phyloP scores from a whole-genome alignment of 2,113 vertebrate species.

The Athene cunicularia region DNA sequence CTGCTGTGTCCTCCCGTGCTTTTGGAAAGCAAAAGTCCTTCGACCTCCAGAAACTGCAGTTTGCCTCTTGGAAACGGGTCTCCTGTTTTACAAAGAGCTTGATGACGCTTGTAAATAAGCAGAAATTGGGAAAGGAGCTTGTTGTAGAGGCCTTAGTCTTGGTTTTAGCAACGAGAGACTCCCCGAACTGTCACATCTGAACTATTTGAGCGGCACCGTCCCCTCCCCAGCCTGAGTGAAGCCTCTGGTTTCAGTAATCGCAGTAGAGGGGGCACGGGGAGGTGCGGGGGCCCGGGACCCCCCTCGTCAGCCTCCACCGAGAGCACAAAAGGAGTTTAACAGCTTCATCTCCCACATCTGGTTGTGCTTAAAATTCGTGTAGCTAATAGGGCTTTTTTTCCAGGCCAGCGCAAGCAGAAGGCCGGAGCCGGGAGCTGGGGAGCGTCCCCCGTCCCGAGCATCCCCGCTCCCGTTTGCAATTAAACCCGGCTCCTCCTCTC shows the following conservation, averaged over 20 bases:
- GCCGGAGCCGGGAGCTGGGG: neutral
- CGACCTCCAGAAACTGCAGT: rapidly evolving
- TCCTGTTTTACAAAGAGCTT: neutral
- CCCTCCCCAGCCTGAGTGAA: neutral
- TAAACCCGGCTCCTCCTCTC: neutral
- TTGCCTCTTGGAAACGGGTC: neutral
- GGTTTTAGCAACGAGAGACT: neutral
- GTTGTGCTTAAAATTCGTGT: conserved; percentile 57
- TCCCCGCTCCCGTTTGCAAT: neutral
- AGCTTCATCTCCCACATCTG: conserved; percentile 62
- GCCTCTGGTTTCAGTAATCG: neutral
- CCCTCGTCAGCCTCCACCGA: neutral
- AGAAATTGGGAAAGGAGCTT: rapidly evolving
- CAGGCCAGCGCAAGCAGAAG: neutral
- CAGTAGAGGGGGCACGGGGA: neutral
- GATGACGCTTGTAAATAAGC: rapidly evolving
- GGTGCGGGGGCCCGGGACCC: neutral
- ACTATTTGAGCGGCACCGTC: rapidly evolving
- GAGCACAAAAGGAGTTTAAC: conserved; percentile 55
- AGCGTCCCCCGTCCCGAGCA: neutral
- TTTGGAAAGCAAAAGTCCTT: neutral
- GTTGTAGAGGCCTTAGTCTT: rapidly evolving
- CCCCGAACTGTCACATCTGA: rapidly evolving
- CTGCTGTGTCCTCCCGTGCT: rapidly evolving
- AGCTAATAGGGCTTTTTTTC: neutral